Evolutionary conservation across 2,797 vertebrate species (phyloP).

Genomic region (Halcyon badia): DNA sequence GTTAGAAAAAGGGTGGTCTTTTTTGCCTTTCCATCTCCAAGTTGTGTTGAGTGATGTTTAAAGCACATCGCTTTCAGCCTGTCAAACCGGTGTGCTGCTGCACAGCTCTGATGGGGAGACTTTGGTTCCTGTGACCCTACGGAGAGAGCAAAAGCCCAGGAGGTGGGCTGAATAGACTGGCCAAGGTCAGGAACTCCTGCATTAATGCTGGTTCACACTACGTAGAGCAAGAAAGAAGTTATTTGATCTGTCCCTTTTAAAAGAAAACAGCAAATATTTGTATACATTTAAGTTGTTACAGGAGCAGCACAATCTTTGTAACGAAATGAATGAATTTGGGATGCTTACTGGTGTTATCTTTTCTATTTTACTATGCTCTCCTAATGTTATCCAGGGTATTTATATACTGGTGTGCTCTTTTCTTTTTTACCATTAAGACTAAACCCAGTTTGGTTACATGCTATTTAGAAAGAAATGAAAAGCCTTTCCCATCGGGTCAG

Average conservation of each 20-base stretch:
- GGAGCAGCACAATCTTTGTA: not conserved
- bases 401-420: not conserved
- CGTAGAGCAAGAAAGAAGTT: not conserved
- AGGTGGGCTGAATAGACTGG: not conserved
- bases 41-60: not conserved
- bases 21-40: not conserved
- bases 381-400: not conserved
- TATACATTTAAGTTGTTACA: not conserved
- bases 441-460: not conserved
- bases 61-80: not conserved
- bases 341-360: not conserved
- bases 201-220: not conserved
- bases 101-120: not conserved
- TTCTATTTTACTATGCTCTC: not conserved
- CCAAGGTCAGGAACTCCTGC: not conserved
- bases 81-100: not conserved
- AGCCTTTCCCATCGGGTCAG: not conserved
- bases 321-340: not conserved
- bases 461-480: not conserved
- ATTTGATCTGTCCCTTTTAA: not conserved
- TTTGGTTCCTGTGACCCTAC: fast-evolving
- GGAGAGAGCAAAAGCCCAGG: not conserved
- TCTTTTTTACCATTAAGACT: not conserved
- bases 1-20: not conserved
- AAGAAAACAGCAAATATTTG: not conserved